Percentiles rank a stretch among this genome's conserved stretches.
Conservation (phyloP, 2,797 vertebrate species). For the Channa striata region DNA sequence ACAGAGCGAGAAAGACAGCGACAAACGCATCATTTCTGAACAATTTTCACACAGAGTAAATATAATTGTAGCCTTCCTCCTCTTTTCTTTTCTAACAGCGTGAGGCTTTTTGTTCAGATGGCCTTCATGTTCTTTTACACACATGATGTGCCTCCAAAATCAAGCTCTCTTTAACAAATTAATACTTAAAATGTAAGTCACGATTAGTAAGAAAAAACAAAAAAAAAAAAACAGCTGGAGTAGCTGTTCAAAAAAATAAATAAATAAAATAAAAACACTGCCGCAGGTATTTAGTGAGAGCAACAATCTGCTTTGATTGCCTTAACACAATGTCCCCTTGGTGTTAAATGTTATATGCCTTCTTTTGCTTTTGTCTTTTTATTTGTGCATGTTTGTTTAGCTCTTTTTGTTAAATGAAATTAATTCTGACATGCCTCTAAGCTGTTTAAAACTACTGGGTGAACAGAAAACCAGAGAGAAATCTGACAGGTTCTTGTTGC, state of each 20-base stretch:
- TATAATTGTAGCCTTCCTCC: slow-evolving; percentile 40
- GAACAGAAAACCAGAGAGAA: slow-evolving; percentile 33
- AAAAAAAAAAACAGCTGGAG: slow-evolving; percentile 40
- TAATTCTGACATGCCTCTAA: slow-evolving; percentile 52
- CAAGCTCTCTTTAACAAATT: slow-evolving; percentile 41
- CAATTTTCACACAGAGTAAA: slow-evolving; percentile 52
- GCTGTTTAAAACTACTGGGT: slow-evolving; percentile 48
- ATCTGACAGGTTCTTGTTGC: slow-evolving; percentile 62
- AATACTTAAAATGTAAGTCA: slow-evolving; percentile 59
- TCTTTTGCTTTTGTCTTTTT: slow-evolving; percentile 27
- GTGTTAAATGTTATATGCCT: slow-evolving; percentile 49
- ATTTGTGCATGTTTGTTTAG: slow-evolving; percentile 57
- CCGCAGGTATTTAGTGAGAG: slow-evolving; percentile 50
- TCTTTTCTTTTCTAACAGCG: slow-evolving; percentile 13
- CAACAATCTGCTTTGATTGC: slow-evolving; percentile 58
- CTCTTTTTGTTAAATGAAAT: slow-evolving; percentile 61
- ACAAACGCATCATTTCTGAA: slow-evolving; percentile 51
- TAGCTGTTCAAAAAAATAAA: slow-evolving; percentile 33
- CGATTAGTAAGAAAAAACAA: slow-evolving; percentile 45
- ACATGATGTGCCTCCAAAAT: slow-evolving; percentile 35
- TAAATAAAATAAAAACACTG: not conserved
- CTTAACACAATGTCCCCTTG: slow-evolving; percentile 36
- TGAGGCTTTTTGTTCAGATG: slow-evolving; percentile 46
- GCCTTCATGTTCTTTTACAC: slow-evolving; percentile 44
- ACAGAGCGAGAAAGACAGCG: slow-evolving; percentile 33